Base-by-base conservation (phyloP, 2,113 vertebrate genomes). In the Misgurnus anguillicaudatus region DNA sequence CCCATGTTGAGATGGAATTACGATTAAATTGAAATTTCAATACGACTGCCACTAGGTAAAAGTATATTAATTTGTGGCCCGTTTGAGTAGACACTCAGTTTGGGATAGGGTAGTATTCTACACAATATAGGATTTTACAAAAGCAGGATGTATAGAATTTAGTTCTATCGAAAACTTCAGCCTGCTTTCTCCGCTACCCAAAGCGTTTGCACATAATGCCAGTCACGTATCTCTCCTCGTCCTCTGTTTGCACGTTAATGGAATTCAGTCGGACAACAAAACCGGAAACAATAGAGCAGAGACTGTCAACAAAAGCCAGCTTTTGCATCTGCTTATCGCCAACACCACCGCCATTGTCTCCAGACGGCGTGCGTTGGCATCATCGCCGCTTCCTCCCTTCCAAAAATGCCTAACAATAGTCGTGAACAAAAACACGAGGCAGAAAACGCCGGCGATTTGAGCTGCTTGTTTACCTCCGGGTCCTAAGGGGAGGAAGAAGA, bases 401-500 rank as follows among this genome's bases (percentile, higher is more conserved):
- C 24, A 80, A 75, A 77, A 67, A 38, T 17, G 21, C 61, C 19
- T n/a, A 16, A 71, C 73, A 79, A 75, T 62, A 60, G 62, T 77
- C 57, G 4, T 14, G 55, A 67, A 79, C 65, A 75, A 78, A 57
- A 72, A 48, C 42, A 19, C 16, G 9, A 19, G 10, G 63, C 21
- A 57, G 67, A 47, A 48, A 58, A 31, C 48, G 19, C 39, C 13
- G 36, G 8, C 36, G 13, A 53, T 24, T 83, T 85, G 86, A 87
- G 82, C 85, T 76, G 77, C 87, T 83, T 88, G 88, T 90, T 91
- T 92, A 90, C 88, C 85, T 87, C 86, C 17, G 72, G 87, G 87
- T 91, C 89, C 88, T 90, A 63, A 73, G 88, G 73, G 91, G 89
- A 86, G 81, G 89, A 85, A 84, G 90, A 90, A 88, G 53, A 76